A percentile compares a stretch with the other conserved stretches of the same genome.
Evolutionary conservation across 2,113 vertebrate species (phyloP).

Genomic region (Ranitomeya imitator): DNA sequence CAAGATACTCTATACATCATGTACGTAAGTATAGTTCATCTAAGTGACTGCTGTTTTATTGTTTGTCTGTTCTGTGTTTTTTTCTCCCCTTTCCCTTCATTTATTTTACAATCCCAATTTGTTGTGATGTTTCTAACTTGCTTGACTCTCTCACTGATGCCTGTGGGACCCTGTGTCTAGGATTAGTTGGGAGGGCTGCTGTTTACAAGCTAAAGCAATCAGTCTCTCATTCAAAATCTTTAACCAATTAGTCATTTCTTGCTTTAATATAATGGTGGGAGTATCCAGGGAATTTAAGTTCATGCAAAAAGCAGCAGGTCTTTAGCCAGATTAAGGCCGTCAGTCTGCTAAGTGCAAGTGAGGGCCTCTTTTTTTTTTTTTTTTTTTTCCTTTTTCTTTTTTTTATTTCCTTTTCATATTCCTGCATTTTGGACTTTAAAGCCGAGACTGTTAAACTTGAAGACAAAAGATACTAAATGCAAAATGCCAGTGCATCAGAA

Average conservation of each 20-base stretch:
- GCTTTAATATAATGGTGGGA: slow-evolving; percentile 12
- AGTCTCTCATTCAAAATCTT: slow-evolving; percentile 62
- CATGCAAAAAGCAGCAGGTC: slow-evolving; percentile 78
- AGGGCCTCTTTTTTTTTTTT: slow-evolving; percentile 80
- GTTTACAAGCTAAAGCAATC: slow-evolving; percentile 79
- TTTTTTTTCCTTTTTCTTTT: slow-evolving; percentile 75
- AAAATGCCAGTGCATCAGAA: slow-evolving; percentile 82
- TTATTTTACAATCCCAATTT: slow-evolving; percentile 67
- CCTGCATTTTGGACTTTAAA: slow-evolving; percentile 81
- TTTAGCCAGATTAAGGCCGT: slow-evolving; percentile 75
- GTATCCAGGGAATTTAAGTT: slow-evolving; percentile 76
- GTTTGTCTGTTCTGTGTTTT: slow-evolving; percentile 74
- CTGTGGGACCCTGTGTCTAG: slow-evolving; percentile 77
- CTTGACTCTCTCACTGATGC: slow-evolving; percentile 78
- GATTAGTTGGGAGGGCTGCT: slow-evolving; percentile 74
- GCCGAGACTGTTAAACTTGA: slow-evolving; percentile 85
- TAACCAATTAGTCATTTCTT: slow-evolving; percentile 28
- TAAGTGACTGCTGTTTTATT: slow-evolving; percentile 83
- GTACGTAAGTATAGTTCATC: slow-evolving; percentile 98
- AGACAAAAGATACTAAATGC: slow-evolving; percentile 80
- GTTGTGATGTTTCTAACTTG: slow-evolving; percentile 79
- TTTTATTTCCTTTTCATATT: slow-evolving; percentile 61
- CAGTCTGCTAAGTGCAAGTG: slow-evolving; percentile 82
- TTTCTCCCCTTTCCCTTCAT: slow-evolving; percentile 59
- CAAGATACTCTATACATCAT: slow-evolving; percentile 85